Base-by-base conservation (phyloP, 2,888 invertebrate genomes). In the Globia sparganii region DNA sequence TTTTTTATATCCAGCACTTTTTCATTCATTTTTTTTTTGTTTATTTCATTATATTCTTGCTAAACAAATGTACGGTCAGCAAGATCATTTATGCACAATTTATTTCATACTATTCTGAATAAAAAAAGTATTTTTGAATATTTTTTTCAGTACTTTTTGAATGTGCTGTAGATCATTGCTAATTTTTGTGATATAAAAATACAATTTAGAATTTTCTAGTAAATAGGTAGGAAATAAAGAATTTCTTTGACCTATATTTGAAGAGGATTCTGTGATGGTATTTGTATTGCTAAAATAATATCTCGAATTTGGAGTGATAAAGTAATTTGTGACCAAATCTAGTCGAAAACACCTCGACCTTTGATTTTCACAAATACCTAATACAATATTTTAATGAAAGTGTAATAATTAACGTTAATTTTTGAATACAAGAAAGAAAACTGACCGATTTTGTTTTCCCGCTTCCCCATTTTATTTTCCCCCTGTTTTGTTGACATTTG, bases 401-500 rank as follows among this genome's bases (percentile, higher is more conserved):
- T 56, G n/a, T n/a, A 21, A 15, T 25, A 18, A 25, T 49, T 49
- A 49, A 2, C 2, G 8, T 25, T 21, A 25, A 8, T 49, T 21
- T 9, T 9, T 53, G 8, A 25, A 53, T 25, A 9, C 53, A 25
- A 53, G 53, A 46, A 59, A 72, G 61, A 66, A 58, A 4, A 67
- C 58, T 84, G 70, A 80, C 80, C 81, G 28, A 11, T 66, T 65
- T 82, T 61, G 49, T 79, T 69, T 62, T 40, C 49, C 5, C 31
- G 31, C 13, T n/a, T 40, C 49, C 80, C 53, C 4, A 46, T 77
- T 74, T 82, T 75, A 74, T 79, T 80, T 77, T 85, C 56, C 74
- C 83, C 84, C 69, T 70, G 83, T 86, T 83, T 87, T 79, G 86
- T 89, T 86, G 82, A 82, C 85, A 81, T 89, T 83, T 75, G 72